phyloP scores from a whole-genome alignment of 2,113 vertebrate species.

The Mus spicilegus region DNA sequence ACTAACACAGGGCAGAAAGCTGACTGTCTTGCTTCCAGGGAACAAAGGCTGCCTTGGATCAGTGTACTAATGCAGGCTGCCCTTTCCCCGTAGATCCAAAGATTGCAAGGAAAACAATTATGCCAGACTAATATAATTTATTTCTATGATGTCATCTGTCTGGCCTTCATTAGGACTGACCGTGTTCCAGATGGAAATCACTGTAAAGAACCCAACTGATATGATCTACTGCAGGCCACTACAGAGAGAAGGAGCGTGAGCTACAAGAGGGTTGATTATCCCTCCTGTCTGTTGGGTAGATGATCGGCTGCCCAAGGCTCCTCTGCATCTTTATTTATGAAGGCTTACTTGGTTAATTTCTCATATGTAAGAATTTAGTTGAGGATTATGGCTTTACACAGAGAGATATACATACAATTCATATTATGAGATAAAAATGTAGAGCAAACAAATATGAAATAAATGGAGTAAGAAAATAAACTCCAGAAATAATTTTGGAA shows the following conservation, averaged over 20 bases:
- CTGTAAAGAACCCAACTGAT: background rate
- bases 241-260: background rate
- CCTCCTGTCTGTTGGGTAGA: background rate
- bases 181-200: slow-evolving; percentile 33
- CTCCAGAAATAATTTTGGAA: background rate
- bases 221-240: background rate
- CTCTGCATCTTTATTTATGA: background rate
- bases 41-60: background rate
- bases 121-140: slow-evolving; percentile 2
- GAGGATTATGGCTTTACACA: background rate
- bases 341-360: background rate
- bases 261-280: background rate
- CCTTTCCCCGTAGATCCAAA: background rate
- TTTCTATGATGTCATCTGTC: slow-evolving; percentile 56
- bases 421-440: background rate
- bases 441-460: background rate
- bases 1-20: background rate
- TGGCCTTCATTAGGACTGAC: slow-evolving; percentile 13
- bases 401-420: background rate
- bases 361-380: background rate
- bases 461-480: background rate
- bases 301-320: background rate
- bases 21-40: background rate
- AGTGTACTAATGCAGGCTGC: background rate
- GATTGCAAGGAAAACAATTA: slow-evolving; percentile 4